Evolutionary conservation across 2,797 vertebrate genomes (phyloP).

Genomic region (Thripadectes ignobilis): DNA sequence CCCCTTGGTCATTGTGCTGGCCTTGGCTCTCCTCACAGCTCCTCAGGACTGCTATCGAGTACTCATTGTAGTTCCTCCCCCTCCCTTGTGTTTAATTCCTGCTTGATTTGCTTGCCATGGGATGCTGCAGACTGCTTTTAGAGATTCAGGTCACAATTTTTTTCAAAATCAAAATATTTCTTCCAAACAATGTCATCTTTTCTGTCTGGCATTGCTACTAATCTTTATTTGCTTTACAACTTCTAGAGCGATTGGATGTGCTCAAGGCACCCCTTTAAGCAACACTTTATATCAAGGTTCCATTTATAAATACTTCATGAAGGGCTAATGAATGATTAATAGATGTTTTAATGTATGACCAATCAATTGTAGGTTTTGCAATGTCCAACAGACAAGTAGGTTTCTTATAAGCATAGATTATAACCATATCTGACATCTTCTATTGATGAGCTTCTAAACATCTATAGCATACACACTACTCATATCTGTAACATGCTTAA

Average conservation of each 20-base stretch:
- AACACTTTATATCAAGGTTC: conserved; percentile 65
- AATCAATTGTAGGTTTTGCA: conserved; percentile 58
- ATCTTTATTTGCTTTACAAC: conserved; percentile 47
- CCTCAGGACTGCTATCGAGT: neutral
- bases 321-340: conserved; percentile 69
- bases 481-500: conserved; percentile 66
- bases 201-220: neutral
- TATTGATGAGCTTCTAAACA: conserved; percentile 60
- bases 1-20: neutral
- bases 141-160: neutral
- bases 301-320: conserved; percentile 70
- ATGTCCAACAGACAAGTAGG: conserved; percentile 24
- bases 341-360: conserved; percentile 63
- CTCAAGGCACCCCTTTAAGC: conserved; percentile 54
- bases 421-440: conserved; percentile 56
- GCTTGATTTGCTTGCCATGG: neutral
- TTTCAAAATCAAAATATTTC: conserved; percentile 18
- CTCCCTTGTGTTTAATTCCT: neutral
- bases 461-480: conserved; percentile 64
- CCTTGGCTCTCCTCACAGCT: neutral
- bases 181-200: conserved; percentile 10
- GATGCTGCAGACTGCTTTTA: neutral
- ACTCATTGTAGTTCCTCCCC: neutral
- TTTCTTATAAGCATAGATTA: conserved; percentile 63
- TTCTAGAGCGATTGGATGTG: conserved; percentile 35